Conservation (phyloP, 2,113 vertebrate species). For the Corynorhinus townsendii region DNA sequence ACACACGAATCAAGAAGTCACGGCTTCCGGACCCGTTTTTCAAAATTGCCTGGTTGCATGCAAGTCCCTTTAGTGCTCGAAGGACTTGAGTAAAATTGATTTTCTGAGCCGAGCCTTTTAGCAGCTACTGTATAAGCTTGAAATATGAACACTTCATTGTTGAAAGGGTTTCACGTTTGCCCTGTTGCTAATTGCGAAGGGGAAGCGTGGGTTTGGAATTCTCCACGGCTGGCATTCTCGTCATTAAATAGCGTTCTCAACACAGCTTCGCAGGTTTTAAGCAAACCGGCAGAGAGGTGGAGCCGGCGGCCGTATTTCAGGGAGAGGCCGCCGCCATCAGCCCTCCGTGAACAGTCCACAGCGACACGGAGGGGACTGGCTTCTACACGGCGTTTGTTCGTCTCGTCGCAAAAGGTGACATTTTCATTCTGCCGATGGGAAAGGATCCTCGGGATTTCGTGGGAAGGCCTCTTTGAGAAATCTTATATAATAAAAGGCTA, state of each 20-base stretch:
- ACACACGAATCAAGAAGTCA: conserved; percentile 92
- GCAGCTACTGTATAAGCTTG: conserved; percentile 95
- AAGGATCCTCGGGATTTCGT: conserved; percentile 70
- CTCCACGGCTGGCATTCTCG: conserved; percentile 95
- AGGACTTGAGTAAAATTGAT: conserved; percentile 99
- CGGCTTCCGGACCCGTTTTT: conserved; percentile 90
- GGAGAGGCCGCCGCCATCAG: conserved; percentile 89
- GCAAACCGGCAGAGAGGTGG: conserved; percentile 88
- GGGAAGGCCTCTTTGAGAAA: conserved; percentile 71
- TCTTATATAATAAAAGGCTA: no score
- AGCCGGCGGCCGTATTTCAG: conserved; percentile 86
- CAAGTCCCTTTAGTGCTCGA: conserved; percentile 95
- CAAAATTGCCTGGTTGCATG: conserved; percentile 98
- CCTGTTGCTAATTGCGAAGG: conserved; percentile 96
- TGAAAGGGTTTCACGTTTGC: conserved; percentile 95
- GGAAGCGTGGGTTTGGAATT: conserved; percentile 94
- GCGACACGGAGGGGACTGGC: conserved; percentile 81
- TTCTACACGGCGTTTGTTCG: conserved; percentile 80
- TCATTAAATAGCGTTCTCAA: conserved; percentile 99
- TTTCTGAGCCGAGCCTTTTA: conserved; percentile 99
- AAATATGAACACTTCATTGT: conserved; percentile 99
- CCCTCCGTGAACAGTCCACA: conserved; percentile 84
- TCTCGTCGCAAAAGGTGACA: conserved; percentile 80
- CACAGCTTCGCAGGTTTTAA: conserved; percentile 95
- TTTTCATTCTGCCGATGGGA: conserved; percentile 81